Base-by-base conservation (phyloP, 2,888 invertebrate species). In the Schizaphis graminum region DNA sequence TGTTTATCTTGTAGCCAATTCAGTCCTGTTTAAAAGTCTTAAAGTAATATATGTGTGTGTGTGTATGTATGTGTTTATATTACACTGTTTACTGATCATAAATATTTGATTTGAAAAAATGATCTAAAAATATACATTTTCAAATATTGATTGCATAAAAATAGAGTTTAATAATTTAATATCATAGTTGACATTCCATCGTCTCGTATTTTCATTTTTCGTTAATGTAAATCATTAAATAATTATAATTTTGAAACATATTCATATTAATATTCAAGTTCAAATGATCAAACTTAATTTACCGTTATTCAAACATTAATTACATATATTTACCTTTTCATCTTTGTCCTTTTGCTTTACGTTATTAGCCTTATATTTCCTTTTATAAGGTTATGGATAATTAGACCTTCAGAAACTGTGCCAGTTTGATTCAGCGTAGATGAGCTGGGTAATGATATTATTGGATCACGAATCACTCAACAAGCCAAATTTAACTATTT, bases 151-250 rank as follows among this genome's bases (percentile, higher is more conserved):
- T n/a, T 41, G 41, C 24, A 41, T 84, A 35, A 44, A 84, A 77
- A 53, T 28, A 56, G 56, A 85, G 85, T 91, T 67, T 67, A 53
- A 56, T 21, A 91, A 41, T 91, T 67, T 67, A 53, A 56, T 21
- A 91, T 84, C 41, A n/a, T 28, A 91, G 56, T 91, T 56, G 85
- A 91, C 85, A 91, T 84, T 85, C 99, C 98, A 99, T 99, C 95
- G 99, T 99, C 95, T 99, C 99, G 96, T 98, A 99, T 96, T 99
- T 99, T 99, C 99, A 99, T 97, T 99, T 99, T 96, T 99, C 99
- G 96, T 98, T 98, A 95, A 98, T 98, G 98, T 98, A 95, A 53
- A 53, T 21, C 3, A 53, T 53, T 77, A 8, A 53, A 26, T 88
- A 44, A 85, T 26, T 44, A 26, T 21, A 49, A 13, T 28, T 53